Evolutionary conservation across 2,797 vertebrate species (phyloP), one percentile per base, ranked within the genome.

Genomic region (Aselliscus stoliczkanus): DNA sequence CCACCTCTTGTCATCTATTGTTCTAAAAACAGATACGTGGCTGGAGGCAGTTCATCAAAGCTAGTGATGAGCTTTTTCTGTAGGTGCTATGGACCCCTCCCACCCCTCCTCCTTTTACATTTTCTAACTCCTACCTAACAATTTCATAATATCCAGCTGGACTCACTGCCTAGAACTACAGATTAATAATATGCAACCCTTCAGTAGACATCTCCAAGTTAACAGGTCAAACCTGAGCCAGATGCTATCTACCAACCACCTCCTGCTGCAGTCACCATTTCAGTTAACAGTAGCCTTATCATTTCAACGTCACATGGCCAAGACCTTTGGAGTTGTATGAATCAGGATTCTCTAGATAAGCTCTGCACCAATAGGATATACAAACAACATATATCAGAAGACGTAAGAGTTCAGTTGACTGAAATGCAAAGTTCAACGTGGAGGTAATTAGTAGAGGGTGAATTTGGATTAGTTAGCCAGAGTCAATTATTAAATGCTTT

Each of bases 351-450:
- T 75, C 56, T 42, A 39, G 58, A 75, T 42, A 82, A 82, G 56
- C 79, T 62, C 1, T 1, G 25, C 4, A 64, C 56, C 34, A 11
- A 27, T 4, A 64, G 20, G 44, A 39, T 20, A 75, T 31, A 65
- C 20, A 79, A 10, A 64, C 25, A 69, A 52, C 18, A 75, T 4
- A 11, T 56, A 23, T 52, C 79, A 67, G 37, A 37, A 44, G 15
- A 92, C n/a, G 65, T 34, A 54, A 76, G 4, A 29, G 39, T 42
- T 69, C 23, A 64, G 50, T 31, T 77, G 23, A 86, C 31, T 54
- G 60, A 83, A 85, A 91, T 29, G 25, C 34, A 25, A 82, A 96
- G 54, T 87, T 92, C 62, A 87, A 82, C 54, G 20, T 34, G 20
- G 18, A 39, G n/a, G 5, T 4, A 80, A 86, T 79, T 56, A 72